Conservation (phyloP, 2,797 vertebrate species). For the Acestrorhynchus altus region DNA sequence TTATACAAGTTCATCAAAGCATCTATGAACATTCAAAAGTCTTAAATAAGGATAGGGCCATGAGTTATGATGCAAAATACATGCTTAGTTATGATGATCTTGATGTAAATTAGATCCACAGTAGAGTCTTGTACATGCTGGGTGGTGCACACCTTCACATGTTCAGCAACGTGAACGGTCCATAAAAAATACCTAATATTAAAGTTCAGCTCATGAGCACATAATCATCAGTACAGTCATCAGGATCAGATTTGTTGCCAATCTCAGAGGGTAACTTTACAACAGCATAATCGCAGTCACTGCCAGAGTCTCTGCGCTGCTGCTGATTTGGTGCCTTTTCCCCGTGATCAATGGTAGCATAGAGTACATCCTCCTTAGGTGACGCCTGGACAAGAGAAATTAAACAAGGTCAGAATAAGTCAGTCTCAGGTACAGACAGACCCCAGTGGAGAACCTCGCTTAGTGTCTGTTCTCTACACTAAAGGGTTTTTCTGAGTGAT, state of each 20-base stretch:
- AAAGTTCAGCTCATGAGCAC: slow-evolving; percentile 72
- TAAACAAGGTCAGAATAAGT: not conserved
- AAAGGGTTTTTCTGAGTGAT: too few relatives aligned
- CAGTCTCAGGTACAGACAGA: too few relatives aligned
- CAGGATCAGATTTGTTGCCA: slow-evolving; percentile 45
- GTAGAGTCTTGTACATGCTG: too few relatives aligned
- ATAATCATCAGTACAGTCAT: slow-evolving; percentile 74
- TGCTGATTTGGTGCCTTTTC: not conserved
- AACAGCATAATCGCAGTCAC: slow-evolving; percentile 71
- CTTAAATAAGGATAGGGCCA: too few relatives aligned
- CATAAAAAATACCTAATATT: slow-evolving; percentile 3
- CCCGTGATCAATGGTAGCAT: slow-evolving; percentile 75
- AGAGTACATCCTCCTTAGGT: slow-evolving; percentile 70
- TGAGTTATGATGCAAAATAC: too few relatives aligned
- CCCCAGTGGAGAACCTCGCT: too few relatives aligned
- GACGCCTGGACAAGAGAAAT: slow-evolving; percentile 26
- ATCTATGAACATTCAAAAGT: too few relatives aligned
- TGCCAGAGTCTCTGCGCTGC: not conserved
- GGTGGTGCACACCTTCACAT: not conserved
- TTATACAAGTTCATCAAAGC: too few relatives aligned
- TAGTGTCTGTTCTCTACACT: too few relatives aligned
- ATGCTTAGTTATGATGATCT: too few relatives aligned
- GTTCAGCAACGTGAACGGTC: slow-evolving; percentile 6
- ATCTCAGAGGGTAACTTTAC: slow-evolving; percentile 57
- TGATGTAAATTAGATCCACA: too few relatives aligned